Conservation (phyloP, 2,888 invertebrate genomes). For the Eledone cirrhosa region DNA sequence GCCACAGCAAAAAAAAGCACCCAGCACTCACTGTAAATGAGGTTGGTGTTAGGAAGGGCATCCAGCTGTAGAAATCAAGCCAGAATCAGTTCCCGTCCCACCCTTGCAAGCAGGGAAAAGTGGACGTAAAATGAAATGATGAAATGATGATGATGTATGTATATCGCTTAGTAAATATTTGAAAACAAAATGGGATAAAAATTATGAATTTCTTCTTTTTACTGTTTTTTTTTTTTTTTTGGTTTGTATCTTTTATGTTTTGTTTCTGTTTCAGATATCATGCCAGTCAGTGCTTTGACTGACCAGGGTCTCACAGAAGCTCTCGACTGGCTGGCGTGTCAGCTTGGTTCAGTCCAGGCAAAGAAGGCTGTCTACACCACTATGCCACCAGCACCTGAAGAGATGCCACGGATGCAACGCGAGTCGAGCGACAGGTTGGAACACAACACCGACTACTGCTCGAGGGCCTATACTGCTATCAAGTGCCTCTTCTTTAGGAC, state of each 20-base stretch:
- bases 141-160: no score
- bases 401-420: conserved; percentile 16
- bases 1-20: no score
- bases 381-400: conserved; percentile 23
- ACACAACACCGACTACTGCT: conserved; percentile 49
- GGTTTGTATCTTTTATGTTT: not conserved
- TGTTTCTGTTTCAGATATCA: conserved; percentile 46
- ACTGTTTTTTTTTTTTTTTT: no score
- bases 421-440: conserved; percentile 37
- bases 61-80: no score
- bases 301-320: conserved; percentile 55
- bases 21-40: no score
- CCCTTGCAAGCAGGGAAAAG: no score
- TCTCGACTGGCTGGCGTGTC: conserved; percentile 56
- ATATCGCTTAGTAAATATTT: no score
- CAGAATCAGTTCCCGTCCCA: no score
- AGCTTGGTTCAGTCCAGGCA: conserved; percentile 49
- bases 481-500: conserved; percentile 56
- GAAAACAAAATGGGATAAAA: no score
- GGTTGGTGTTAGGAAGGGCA: no score
- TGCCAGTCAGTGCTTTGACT: conserved; percentile 54
- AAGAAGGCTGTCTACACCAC: conserved; percentile 32
- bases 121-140: no score
- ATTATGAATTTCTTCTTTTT: no score
- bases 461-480: conserved; percentile 55